These are phyloP conservation scores for Lucinisca nassula DNA, from an alignment of 2,888 invertebrate species.

Conservation along the genomic window DNA sequence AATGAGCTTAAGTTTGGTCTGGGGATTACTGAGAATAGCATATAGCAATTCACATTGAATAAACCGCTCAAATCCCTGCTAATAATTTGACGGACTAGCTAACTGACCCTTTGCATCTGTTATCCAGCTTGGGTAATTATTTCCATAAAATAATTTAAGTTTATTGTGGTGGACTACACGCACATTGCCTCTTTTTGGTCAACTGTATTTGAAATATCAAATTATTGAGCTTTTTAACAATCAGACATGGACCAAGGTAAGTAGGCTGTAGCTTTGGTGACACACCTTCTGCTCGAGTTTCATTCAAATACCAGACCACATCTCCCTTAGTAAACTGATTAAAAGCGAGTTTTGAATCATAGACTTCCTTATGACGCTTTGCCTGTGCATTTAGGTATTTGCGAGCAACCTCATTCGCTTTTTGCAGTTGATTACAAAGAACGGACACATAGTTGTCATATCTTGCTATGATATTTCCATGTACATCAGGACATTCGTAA, in stretches of 20 bases:
- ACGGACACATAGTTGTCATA: not conserved
- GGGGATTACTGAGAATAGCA: not conserved
- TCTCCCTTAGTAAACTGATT: not conserved
- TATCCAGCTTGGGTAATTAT: not conserved
- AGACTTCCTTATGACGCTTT: not conserved
- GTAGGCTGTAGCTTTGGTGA: not conserved
- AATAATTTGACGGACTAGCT: too few relatives aligned
- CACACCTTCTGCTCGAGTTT: too few relatives aligned
- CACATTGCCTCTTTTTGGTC: not conserved
- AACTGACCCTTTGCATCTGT: not conserved
- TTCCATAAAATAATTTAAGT: not conserved
- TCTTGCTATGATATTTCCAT: constrained; percentile 15
- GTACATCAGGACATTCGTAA: too few relatives aligned
- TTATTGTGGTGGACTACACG: constrained; percentile 20
- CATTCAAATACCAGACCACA: not conserved
- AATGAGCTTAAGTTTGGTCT: not conserved
- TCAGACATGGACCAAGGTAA: not conserved
- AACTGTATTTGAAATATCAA: constrained; percentile 17
- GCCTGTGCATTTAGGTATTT: not conserved
- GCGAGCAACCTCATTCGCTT: not conserved
- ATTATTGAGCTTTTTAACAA: constrained; percentile 9
- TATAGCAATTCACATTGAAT: not conserved
- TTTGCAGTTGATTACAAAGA: not conserved
- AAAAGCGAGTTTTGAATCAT: not conserved
- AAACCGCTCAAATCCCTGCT: too few relatives aligned